A percentile compares a stretch with the other conserved stretches of the same genome.
Evolutionary conservation across 2,888 invertebrate genomes (phyloP).

Genomic region (Lacanobia wlatinum): DNA sequence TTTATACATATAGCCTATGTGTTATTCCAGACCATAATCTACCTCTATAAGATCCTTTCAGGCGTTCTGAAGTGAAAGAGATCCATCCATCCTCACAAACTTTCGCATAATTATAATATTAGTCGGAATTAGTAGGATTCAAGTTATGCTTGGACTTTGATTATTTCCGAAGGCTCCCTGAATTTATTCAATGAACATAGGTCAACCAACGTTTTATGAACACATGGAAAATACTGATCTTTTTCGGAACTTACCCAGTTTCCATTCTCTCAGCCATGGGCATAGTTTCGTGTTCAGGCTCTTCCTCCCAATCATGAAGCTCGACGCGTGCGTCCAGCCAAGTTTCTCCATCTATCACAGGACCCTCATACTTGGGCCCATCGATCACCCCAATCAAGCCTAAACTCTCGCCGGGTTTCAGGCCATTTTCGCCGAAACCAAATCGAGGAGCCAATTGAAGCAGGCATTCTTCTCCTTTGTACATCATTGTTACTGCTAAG

Average conservation of each 20-base stretch:
- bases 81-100: no score
- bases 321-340: conserved; percentile 93
- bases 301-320: conserved; percentile 92
- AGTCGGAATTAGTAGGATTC: no score
- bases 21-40: no score
- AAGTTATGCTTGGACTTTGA: no score
- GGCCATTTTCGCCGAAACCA: conserved; percentile 95
- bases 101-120: no score
- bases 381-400: conserved; percentile 82
- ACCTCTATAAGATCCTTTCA: no score
- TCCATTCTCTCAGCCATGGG: conserved; percentile 92
- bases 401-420: conserved; percentile 87
- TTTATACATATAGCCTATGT: no score
- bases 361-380: conserved; percentile 82
- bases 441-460: conserved; percentile 94
- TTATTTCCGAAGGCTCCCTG: not conserved
- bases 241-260: conserved; percentile 91
- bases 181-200: not conserved
- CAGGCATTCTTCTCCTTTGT: conserved; percentile 94
- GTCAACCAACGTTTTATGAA: not conserved
- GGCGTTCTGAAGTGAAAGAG: no score
- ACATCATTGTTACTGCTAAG: conserved; percentile 96
- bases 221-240: not conserved
- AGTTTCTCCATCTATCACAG: conserved; percentile 92
- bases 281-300: conserved; percentile 93